phyloP scores from a whole-genome alignment of 2,888 invertebrate species.

The Trypoxylon attenuatum region DNA sequence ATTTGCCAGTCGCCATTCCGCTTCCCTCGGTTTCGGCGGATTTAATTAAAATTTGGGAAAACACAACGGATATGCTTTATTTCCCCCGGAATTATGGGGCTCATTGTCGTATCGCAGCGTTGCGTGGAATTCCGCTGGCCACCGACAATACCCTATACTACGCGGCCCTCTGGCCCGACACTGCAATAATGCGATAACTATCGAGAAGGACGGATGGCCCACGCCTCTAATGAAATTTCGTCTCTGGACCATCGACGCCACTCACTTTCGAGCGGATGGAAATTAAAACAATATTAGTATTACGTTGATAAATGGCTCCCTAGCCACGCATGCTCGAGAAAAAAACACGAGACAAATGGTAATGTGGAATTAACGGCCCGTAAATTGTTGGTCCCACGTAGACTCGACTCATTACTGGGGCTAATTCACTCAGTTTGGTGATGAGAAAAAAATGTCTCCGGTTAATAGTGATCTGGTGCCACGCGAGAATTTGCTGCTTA shows the following conservation, averaged over 20 bases:
- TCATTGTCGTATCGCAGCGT: background rate
- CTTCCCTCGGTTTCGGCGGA: background rate
- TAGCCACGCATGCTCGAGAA: too few relatives aligned
- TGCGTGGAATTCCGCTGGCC: background rate
- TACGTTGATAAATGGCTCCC: background rate
- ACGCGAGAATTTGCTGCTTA: too few relatives aligned
- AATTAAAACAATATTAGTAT: background rate
- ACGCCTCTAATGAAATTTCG: slow-evolving; percentile 32
- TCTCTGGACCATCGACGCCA: background rate
- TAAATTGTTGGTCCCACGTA: too few relatives aligned
- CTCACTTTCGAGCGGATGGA: background rate
- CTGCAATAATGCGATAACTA: slow-evolving; percentile 33
- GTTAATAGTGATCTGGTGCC: too few relatives aligned
- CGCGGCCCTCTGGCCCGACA: slow-evolving; percentile 1
- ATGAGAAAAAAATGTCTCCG: too few relatives aligned
- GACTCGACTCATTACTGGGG: too few relatives aligned
- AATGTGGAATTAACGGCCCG: too few relatives aligned
- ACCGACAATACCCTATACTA: too few relatives aligned
- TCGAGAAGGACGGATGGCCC: slow-evolving; percentile 21
- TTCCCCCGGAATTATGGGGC: slow-evolving; percentile 9
- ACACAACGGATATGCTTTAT: slow-evolving; percentile 17
- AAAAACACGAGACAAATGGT: background rate
- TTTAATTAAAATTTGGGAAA: slow-evolving; percentile 37
- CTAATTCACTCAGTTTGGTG: too few relatives aligned
- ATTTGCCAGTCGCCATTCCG: background rate